phyloP scores from a whole-genome alignment of 2,797 vertebrate species.

The Capromys pilorides region DNA sequence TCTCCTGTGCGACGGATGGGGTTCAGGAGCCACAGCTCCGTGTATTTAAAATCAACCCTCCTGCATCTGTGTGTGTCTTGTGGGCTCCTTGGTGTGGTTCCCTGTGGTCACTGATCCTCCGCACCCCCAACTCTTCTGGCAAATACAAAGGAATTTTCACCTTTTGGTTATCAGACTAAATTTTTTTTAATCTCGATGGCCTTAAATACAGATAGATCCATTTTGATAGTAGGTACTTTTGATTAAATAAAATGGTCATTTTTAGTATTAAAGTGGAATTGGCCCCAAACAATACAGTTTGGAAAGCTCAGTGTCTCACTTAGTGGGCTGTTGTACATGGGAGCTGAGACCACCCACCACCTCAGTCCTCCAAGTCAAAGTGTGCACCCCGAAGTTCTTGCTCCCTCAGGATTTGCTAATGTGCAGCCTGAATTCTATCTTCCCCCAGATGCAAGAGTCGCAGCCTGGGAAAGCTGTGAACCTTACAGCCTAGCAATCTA shows the following conservation, averaged over 20 bases:
- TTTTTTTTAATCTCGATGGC: background rate
- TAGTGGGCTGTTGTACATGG: background rate
- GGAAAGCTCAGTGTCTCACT: background rate
- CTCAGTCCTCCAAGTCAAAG: too few species aligned
- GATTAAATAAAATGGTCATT: background rate
- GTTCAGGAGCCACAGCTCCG: background rate
- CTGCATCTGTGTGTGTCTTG: background rate
- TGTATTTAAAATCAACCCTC: background rate
- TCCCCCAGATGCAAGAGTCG: rapidly evolving
- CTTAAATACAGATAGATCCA: background rate
- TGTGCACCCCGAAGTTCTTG: background rate
- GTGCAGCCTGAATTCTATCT: background rate
- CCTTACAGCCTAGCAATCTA: background rate
- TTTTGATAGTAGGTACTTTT: constrained; percentile 23
- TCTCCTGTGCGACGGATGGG: background rate
- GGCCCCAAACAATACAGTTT: background rate
- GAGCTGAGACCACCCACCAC: background rate
- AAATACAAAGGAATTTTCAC: background rate
- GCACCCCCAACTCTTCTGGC: background rate
- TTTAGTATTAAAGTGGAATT: constrained; percentile 1
- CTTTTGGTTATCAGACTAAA: background rate
- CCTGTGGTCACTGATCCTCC: background rate
- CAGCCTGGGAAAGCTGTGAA: background rate
- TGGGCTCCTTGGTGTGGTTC: background rate
- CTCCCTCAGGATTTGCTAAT: background rate